A percentile compares a stretch with the other conserved stretches of the same genome.
Evolutionary conservation across 2,797 vertebrate species (phyloP).

Genomic region (Schizothorax lantsangensis): DNA sequence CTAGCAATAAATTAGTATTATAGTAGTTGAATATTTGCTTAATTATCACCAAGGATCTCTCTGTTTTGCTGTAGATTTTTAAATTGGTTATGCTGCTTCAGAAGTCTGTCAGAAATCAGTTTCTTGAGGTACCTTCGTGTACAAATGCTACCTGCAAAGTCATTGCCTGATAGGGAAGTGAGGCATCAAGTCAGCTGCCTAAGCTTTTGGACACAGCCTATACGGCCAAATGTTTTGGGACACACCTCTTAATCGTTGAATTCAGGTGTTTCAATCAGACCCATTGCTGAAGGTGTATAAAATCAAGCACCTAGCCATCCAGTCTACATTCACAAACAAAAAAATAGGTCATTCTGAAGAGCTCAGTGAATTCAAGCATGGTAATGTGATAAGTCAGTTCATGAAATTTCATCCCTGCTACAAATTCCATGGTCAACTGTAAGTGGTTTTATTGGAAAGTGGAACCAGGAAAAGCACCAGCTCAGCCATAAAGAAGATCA

Average conservation of each 20-base stretch:
- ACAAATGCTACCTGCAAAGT: not conserved
- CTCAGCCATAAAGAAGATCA: not conserved
- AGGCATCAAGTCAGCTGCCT: not conserved
- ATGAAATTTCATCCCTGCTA: not conserved
- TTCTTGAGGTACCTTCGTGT: not conserved
- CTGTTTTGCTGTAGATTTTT: not conserved
- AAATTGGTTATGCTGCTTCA: not conserved
- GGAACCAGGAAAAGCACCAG: not conserved
- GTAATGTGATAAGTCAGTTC: not conserved
- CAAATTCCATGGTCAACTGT: too few species aligned
- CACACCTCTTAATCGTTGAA: not conserved
- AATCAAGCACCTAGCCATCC: not conserved
- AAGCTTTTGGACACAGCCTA: not conserved
- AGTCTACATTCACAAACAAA: not conserved
- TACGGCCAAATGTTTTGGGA: not conserved
- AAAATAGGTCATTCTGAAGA: not conserved
- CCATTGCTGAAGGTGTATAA: not conserved
- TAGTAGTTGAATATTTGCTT: not conserved
- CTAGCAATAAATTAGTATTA: not conserved
- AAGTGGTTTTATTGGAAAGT: too few species aligned
- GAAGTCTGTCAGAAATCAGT: not conserved
- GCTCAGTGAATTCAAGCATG: not conserved
- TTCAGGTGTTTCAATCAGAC: not conserved
- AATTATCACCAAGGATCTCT: not conserved
- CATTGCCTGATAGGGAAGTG: not conserved